Evolutionary conservation across 2,113 vertebrate species (phyloP).

Genomic region (Puffinus mauretanicus): DNA sequence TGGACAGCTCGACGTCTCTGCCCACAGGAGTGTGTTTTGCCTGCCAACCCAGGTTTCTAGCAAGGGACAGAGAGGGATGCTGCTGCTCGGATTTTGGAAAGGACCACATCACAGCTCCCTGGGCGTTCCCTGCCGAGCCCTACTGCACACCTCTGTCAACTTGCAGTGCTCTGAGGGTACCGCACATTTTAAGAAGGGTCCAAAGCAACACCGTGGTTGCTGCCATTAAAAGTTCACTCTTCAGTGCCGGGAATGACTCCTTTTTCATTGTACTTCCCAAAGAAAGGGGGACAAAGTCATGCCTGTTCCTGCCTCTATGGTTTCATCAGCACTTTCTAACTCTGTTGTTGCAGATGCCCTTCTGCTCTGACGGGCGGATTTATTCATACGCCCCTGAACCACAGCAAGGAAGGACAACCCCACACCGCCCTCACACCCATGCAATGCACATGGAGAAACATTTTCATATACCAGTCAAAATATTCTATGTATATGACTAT

Average conservation of each 20-base stretch:
- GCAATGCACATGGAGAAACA: neutral
- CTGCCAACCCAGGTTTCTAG: neutral
- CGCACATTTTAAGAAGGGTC: fast-evolving
- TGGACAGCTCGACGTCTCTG: too few relatives aligned
- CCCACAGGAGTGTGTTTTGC: neutral
- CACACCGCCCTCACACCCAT: fast-evolving
- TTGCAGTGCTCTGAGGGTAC: neutral
- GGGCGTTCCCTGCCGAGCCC: fast-evolving
- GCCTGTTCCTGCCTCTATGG: neutral
- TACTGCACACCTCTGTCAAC: neutral
- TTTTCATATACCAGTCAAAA: neutral
- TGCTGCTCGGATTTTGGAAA: neutral
- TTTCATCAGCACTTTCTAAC: neutral
- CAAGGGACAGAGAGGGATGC: neutral
- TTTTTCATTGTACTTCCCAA: neutral
- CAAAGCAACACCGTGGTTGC: neutral
- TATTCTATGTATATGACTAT: neutral
- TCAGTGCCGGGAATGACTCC: neutral
- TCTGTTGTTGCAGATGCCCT: neutral
- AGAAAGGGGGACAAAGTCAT: neutral
- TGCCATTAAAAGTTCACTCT: neutral
- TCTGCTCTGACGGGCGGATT: neutral
- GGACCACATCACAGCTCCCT: neutral
- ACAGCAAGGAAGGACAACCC: fast-evolving
- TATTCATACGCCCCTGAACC: neutral